phyloP scores from a whole-genome alignment of 2,113 vertebrate species.

The Cyanoramphus novaezelandiae region DNA sequence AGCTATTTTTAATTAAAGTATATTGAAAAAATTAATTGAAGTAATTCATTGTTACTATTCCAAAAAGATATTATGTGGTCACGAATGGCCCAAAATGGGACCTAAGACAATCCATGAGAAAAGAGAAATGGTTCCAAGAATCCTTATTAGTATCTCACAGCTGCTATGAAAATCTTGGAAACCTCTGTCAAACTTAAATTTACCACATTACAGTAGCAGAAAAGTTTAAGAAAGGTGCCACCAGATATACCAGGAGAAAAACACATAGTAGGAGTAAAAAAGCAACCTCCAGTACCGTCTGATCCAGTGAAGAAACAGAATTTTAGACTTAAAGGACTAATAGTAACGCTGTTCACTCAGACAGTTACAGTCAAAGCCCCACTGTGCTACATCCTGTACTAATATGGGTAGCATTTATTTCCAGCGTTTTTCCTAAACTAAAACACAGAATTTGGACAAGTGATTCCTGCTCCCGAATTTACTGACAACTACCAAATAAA shows the following conservation, averaged over 20 bases:
- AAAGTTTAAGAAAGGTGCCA: not conserved
- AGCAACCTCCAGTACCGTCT: not conserved
- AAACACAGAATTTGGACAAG: not conserved
- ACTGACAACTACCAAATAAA: not conserved
- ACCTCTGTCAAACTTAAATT: not conserved
- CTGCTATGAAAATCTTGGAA: not conserved
- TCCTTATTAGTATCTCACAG: not conserved
- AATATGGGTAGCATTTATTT: not conserved
- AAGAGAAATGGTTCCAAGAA: not conserved
- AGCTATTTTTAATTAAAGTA: constrained; percentile 20
- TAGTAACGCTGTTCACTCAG: not conserved
- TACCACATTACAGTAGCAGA: not conserved
- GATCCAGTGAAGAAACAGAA: not conserved
- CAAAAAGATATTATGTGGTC: not conserved
- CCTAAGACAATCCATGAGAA: not conserved
- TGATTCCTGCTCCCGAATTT: not conserved
- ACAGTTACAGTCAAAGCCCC: not conserved
- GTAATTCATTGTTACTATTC: constrained; percentile 26
- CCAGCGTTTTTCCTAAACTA: not conserved
- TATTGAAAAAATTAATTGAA: not conserved
- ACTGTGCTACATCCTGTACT: not conserved
- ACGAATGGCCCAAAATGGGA: not conserved
- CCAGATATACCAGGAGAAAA: not conserved
- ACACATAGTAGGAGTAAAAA: not conserved
- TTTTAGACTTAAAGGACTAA: not conserved